Evolutionary conservation across 2,888 invertebrate species (phyloP).

Genomic region (Stenodera caucasica): DNA sequence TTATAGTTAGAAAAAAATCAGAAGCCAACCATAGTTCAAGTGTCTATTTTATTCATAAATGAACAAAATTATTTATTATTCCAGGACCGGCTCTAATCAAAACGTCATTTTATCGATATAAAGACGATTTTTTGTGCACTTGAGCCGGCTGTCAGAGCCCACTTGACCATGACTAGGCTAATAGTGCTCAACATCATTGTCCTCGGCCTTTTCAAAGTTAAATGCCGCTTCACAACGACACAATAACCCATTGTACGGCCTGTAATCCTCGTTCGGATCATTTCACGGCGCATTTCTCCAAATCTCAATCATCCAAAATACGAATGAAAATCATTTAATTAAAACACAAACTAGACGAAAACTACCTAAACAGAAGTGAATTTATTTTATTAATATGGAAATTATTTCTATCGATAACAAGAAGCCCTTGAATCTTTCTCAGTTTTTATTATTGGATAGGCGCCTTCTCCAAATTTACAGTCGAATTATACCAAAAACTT

Average conservation of each 20-base stretch:
- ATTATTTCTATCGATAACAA: not conserved
- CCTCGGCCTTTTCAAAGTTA: conserved; percentile 37
- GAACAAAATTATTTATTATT: conserved; percentile 1
- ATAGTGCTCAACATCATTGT: conserved; percentile 43
- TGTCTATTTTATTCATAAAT: no score
- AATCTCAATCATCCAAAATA: not conserved
- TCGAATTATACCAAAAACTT: no score
- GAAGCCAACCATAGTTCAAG: conserved; percentile 2
- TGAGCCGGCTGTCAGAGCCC: conserved; percentile 30
- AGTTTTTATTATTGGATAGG: conserved; percentile 7
- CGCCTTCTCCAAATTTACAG: conserved; percentile 11
- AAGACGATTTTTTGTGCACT: not conserved
- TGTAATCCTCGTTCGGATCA: conserved; percentile 6
- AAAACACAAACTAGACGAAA: conserved; percentile 30
- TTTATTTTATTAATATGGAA: conserved; percentile 29
- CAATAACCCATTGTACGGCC: conserved; percentile 30
- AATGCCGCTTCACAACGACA: conserved; percentile 38
- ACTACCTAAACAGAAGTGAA: conserved; percentile 38
- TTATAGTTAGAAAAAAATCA: not conserved
- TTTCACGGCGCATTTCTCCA: conserved; percentile 10
- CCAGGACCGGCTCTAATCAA: conserved; percentile 18
- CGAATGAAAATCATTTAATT: conserved; percentile 18
- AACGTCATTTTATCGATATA: not conserved
- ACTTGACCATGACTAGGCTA: conserved; percentile 42
- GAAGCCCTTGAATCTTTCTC: conserved; percentile 3